Base-by-base conservation (phyloP, 1,140 invertebrate species). In the Calycopis cecrops region DNA sequence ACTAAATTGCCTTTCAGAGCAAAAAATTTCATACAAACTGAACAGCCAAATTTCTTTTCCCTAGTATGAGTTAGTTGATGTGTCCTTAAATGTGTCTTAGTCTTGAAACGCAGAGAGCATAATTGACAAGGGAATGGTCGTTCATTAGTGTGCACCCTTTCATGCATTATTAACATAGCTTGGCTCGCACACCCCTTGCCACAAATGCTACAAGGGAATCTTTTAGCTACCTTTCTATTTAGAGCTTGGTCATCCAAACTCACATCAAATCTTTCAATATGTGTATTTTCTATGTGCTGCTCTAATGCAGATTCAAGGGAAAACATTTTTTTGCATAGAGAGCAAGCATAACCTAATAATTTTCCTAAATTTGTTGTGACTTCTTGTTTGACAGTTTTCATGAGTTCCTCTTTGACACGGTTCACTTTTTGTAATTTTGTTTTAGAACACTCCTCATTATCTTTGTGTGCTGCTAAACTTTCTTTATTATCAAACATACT, bases 141-240 rank as follows among this genome's bases (percentile, higher is more conserved):
- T 44, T 90, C 89, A 59, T 89, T 89, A 10, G 87, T 89, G 57
- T 90, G 89, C 0, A 90, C 88, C 28, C 89, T 59, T 62, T 90
- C 89, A 68, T 90, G 89, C 89, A 90, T 90, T 6, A 89, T 70
- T 16, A 90, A 58, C 78, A 90, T 89, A 0, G 89, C 89, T 51
- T 88, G 85, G 56, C 88, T 89, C 0, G 88, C 80, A 76, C 88
- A 87, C 12, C 75, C 71, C 48, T 88, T 88, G 1, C 83, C 76
- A 56, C 87, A 88, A 21, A 78, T 79, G 9, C 63, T 64, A 48
- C 86, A 88, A 54, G 79, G 78, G 67, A 86, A 88, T 35, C 79
- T 65, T 48, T 81, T 88, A 1, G 59, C 50, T 52, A 59, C 69
- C 54, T 77, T 87, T 12, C 73, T 74, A 4, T 82, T 76, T 34